phyloP scores from a whole-genome alignment of 2,797 vertebrate genomes.

The Sebastes taczanowskii region DNA sequence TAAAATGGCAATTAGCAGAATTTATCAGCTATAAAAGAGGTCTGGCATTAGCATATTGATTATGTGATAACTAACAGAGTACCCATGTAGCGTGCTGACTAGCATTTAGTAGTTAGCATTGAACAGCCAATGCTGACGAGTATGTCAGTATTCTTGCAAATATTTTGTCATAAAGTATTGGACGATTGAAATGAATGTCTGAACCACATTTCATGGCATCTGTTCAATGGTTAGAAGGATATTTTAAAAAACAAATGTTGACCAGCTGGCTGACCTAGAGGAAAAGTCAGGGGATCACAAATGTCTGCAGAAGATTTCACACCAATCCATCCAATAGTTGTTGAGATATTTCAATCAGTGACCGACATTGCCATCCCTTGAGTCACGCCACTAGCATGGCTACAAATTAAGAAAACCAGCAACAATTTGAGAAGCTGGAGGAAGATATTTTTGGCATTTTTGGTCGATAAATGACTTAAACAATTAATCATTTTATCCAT shows the following conservation, averaged over 20 bases:
- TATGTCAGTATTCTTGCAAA: not conserved
- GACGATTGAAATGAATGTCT: not conserved
- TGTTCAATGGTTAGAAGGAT: too few relatives aligned
- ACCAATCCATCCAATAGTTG: not conserved
- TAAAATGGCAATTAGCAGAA: constrained; percentile 8
- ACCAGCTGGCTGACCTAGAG: accelerated
- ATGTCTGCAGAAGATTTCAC: not conserved
- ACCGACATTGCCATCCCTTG: not conserved
- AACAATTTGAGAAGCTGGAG: not conserved
- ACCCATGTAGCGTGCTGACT: not conserved
- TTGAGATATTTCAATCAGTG: not conserved
- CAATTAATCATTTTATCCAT: not conserved
- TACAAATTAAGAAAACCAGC: not conserved
- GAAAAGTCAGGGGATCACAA: not conserved
- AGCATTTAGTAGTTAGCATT: not conserved
- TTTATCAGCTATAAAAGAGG: not conserved
- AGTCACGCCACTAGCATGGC: not conserved
- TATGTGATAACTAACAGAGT: not conserved
- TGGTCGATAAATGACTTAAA: not conserved
- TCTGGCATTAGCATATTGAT: not conserved
- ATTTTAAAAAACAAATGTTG: too few relatives aligned
- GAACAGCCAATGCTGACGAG: not conserved
- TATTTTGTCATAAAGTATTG: not conserved
- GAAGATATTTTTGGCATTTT: not conserved
- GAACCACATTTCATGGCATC: not conserved